These are phyloP conservation scores for Helicolenus hilgendorfi DNA, from an alignment of 2,797 vertebrate genomes.

Conservation along the genomic window DNA sequence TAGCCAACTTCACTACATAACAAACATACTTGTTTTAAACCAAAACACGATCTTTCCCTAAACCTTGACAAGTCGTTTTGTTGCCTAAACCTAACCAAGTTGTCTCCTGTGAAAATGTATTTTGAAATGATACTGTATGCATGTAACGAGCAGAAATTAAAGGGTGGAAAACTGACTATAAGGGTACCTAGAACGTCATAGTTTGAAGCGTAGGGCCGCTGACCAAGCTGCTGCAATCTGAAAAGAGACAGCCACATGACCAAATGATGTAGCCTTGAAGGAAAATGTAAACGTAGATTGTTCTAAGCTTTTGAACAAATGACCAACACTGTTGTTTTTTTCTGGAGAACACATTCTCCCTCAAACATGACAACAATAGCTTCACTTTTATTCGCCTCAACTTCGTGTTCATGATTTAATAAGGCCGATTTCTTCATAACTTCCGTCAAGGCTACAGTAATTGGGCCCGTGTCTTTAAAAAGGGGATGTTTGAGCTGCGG, in stretches of 20 bases:
- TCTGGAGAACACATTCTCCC: not conserved
- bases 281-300: not conserved
- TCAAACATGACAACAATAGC: not conserved
- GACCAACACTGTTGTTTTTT: not conserved
- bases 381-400: not conserved
- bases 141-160: not conserved
- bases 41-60: not conserved
- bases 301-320: not conserved
- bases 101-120: not conserved
- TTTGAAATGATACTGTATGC: not conserved
- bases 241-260: not conserved
- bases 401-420: not conserved
- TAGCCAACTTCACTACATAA: too few relatives aligned
- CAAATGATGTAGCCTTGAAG: not conserved
- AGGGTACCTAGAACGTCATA: rapidly evolving
- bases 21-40: too few relatives aligned
- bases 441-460: not conserved
- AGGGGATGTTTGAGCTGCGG: not conserved
- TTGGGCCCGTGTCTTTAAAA: not conserved
- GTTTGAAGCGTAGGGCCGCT: not conserved
- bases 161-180: rapidly evolving
- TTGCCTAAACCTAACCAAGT: not conserved
- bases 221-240: not conserved
- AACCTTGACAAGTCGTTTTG: too few relatives aligned
- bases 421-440: not conserved